A percentile compares a stretch with the other conserved stretches of the same genome.
These are phyloP conservation scores for Acronicta psi DNA, from an alignment of 2,888 invertebrate species.

Conservation along the genomic window DNA sequence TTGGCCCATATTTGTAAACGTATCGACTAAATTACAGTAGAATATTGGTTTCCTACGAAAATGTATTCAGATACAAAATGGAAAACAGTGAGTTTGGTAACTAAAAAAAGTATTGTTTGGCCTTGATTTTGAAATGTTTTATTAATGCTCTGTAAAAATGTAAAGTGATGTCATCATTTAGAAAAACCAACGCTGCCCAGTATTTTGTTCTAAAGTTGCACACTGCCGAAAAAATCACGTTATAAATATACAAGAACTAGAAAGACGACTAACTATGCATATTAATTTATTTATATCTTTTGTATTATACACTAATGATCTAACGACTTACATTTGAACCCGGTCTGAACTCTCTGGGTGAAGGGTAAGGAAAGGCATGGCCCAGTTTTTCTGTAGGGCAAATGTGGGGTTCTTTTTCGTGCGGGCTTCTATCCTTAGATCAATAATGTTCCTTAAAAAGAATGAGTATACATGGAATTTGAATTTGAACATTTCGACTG, in stretches of 20 bases:
- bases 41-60: slow-evolving; percentile 7
- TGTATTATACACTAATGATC: slow-evolving; percentile 62
- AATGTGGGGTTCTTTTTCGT: slow-evolving; percentile 35
- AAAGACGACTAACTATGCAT: slow-evolving; percentile 33
- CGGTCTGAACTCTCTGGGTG: slow-evolving; percentile 63
- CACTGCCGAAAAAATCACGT: slow-evolving; percentile 20
- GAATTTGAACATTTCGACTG: slow-evolving; percentile 12
- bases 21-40: not conserved
- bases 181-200: slow-evolving; percentile 13
- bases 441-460: slow-evolving; percentile 51
- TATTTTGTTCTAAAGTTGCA: slow-evolving; percentile 30
- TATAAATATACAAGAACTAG: slow-evolving; percentile 17
- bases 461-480: slow-evolving; percentile 14
- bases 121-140: slow-evolving; percentile 44
- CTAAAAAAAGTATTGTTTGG: slow-evolving; percentile 40
- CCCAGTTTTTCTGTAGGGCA: slow-evolving; percentile 61
- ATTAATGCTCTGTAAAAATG: slow-evolving; percentile 23
- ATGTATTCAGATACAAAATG: slow-evolving; percentile 13
- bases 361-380: slow-evolving; percentile 65
- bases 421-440: slow-evolving; percentile 49
- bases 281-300: slow-evolving; percentile 52
- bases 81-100: slow-evolving; percentile 19
- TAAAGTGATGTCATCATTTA: slow-evolving; percentile 42
- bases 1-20: not conserved
- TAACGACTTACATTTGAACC: slow-evolving; percentile 68